These are phyloP conservation scores for Leptinotarsa tumamoca DNA, from an alignment of 2,888 invertebrate species.

Conservation along the genomic window DNA sequence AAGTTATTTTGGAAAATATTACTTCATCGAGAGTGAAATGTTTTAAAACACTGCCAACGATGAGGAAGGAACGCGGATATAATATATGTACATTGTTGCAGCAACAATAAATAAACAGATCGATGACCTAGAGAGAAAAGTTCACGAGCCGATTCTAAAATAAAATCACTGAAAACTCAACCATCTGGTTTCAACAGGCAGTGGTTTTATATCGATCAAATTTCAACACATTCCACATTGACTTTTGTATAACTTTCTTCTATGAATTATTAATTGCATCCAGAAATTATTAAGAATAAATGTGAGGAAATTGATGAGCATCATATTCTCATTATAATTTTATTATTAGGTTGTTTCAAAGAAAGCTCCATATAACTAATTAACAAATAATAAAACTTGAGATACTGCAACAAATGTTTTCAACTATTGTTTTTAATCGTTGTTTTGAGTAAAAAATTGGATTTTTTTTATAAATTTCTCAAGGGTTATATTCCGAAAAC, in stretches of 20 bases:
- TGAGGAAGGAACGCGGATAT: constrained; percentile 35
- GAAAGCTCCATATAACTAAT: too few species aligned
- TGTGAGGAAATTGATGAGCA: not conserved
- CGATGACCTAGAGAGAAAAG: constrained; percentile 33
- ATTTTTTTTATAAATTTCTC: too few species aligned
- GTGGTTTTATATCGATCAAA: not conserved
- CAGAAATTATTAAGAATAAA: not conserved
- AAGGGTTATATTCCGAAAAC: too few species aligned
- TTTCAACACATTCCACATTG: not conserved
- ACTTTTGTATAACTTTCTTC: not conserved
- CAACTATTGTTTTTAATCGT: too few species aligned
- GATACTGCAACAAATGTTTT: too few species aligned
- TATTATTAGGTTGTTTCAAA: too few species aligned
- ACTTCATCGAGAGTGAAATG: not conserved
- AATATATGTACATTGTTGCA: constrained; percentile 32
- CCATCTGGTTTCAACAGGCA: constrained; percentile 12
- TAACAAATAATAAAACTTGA: too few species aligned
- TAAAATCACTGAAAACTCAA: constrained; percentile 27
- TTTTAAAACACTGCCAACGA: constrained; percentile 6
- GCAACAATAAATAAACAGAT: constrained; percentile 35
- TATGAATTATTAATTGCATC: not conserved
- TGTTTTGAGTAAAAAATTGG: too few species aligned
- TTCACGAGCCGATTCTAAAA: constrained; percentile 28
- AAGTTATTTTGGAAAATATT: not conserved
- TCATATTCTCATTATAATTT: too few species aligned